These are phyloP conservation scores for Varroa destructor DNA, from an alignment of 1,140 invertebrate species.

Conservation along the genomic window DNA sequence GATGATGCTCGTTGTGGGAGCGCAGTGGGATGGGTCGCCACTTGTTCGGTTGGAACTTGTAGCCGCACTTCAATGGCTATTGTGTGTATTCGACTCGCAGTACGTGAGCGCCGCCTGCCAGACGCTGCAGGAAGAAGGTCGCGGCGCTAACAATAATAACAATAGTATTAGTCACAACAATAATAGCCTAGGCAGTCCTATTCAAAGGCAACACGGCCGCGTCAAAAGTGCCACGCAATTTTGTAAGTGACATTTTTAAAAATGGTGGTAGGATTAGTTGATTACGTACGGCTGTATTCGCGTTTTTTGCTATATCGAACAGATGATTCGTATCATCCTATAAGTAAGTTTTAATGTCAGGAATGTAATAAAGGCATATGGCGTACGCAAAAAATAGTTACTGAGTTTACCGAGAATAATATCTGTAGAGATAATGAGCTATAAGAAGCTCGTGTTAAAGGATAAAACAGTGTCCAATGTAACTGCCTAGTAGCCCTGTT, in stretches of 20 bases:
- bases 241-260: neutral
- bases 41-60: conserved; percentile 70
- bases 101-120: conserved; percentile 57
- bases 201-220: neutral
- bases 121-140: conserved; percentile 52
- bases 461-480: too few species aligned
- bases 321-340: neutral
- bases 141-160: conserved; percentile 14
- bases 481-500: too few species aligned
- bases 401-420: too few species aligned
- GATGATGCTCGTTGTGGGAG: conserved; percentile 62
- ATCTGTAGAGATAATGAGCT: too few species aligned
- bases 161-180: neutral
- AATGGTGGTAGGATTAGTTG: too few species aligned
- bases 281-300: neutral
- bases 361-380: neutral
- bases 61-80: conserved; percentile 74
- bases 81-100: conserved; percentile 73
- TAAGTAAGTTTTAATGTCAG: neutral
- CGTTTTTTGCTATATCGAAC: neutral
- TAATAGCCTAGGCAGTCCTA: neutral
- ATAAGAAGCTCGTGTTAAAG: too few species aligned
- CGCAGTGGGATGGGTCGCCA: conserved; percentile 66
- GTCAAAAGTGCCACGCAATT: conserved; percentile 17
- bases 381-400: too few species aligned